Base-by-base conservation (phyloP, 1,140 invertebrate species). In the Drosophila nannoptera region DNA sequence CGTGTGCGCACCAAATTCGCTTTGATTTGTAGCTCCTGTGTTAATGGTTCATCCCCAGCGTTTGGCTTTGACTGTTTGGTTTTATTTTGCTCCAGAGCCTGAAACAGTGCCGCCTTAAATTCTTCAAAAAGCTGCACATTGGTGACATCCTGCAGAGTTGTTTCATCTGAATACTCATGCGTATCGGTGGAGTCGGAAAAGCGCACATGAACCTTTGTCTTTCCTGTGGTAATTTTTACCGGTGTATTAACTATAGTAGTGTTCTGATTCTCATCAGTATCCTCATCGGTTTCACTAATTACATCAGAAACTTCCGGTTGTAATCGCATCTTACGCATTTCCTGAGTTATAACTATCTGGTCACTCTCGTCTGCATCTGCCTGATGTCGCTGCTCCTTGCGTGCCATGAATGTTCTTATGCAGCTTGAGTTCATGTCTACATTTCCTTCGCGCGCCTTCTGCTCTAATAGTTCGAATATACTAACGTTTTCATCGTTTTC, bases 1-100 rank as follows among this genome's bases (percentile, higher is more conserved):
- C 93, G 92, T n/a, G 87, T 91, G 81, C 92, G 93, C 50, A 94
- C 86, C 35, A 94, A 80, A 71, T 93, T 92, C 42, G 92, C 92
- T 70, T 93, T 93, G 29, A 90, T 90, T 69, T 92, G 70, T 2
- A 90, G 64, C 36, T 90, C 80, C 64, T 54, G 22, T 0, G 64
- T 63, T 2, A 80, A 12, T 0, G 68, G 73, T 9, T 74, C 81
- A 7, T 69, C 43, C n/a, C 38, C 38, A n/a, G 53, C 35, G 16
- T 29, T 35, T 2, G 4, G 40, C 42, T 43, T 54, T 7, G 65
- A 63, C 33, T 75, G 33, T 11, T 45, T 40, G 36, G 50, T 48
- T 22, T 73, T 83, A 7, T 71, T 68, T 31, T 87, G 60, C 1
- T 88, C 77, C 11, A 88, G 61, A 0, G 87, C 87, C 7, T 80